Percentiles rank a stretch among this genome's conserved stretches.
Evolutionary conservation across 2,888 invertebrate genomes (phyloP).

Genomic region (Hecatera dysodea): DNA sequence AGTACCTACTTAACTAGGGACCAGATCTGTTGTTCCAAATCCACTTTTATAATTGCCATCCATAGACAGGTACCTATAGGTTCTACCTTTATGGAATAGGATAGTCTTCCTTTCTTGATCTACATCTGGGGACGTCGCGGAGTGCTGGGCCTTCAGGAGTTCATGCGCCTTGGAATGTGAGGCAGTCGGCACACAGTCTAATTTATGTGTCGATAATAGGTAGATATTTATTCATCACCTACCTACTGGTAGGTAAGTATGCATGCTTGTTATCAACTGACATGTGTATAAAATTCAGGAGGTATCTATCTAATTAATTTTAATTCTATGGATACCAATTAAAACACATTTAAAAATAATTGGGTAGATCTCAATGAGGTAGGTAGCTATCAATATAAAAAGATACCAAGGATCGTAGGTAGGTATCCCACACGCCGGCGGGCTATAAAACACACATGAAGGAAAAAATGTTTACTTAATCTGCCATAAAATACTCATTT

Average conservation of each 20-base stretch:
- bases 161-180: not conserved
- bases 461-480: slow-evolving; percentile 70
- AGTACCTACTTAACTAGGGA: no score
- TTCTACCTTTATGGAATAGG: not conserved
- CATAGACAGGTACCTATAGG: no score
- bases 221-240: not conserved
- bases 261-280: slow-evolving; percentile 31
- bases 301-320: slow-evolving; percentile 48
- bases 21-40: no score
- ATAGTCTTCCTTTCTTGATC: not conserved
- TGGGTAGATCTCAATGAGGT: slow-evolving; percentile 38
- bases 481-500: slow-evolving; percentile 79
- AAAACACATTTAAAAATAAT: slow-evolving; percentile 49
- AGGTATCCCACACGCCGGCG: slow-evolving; percentile 58
- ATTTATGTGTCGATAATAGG: not conserved
- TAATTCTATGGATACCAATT: slow-evolving; percentile 46
- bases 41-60: no score
- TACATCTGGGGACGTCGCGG: not conserved
- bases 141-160: no score
- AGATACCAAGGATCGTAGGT: slow-evolving; percentile 23
- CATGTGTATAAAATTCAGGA: slow-evolving; percentile 40
- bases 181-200: not conserved
- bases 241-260: not conserved
- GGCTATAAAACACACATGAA: slow-evolving; percentile 69
- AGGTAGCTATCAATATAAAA: slow-evolving; percentile 27